Base-by-base conservation (phyloP, 2,113 vertebrate species). In the Ivindomyrus marchei region DNA sequence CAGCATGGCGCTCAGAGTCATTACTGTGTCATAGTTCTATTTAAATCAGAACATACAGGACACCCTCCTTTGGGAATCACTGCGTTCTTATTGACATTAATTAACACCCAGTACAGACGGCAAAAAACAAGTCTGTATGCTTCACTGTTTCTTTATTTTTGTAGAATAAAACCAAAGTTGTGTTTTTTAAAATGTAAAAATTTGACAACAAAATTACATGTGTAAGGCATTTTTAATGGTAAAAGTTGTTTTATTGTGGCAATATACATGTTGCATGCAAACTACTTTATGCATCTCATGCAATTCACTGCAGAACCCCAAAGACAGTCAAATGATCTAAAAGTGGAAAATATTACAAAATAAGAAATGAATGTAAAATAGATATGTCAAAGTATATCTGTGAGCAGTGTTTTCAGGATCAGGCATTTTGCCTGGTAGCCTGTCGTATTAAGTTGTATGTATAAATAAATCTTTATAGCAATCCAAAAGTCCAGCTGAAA, bases 281-380 rank as follows among this genome's bases (percentile, higher is more conserved):
- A 93, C 88, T 87, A 88, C 80, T 90, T 91, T 93, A 96, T 96
- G 93, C 95, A 96, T 39, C 36, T 80, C 15, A n/a, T 42, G 31
- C 36, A 77, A 77, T 77, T 36, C 36, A 77, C 31, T 36, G 36
- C 31, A 17, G 36, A 17, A 77, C 31, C 70, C 70, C 11, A 74
- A 66, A 53, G 52, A 66, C 62, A 27, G n/a, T 70, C 8, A 70
- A 77, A 15, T 77, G 49, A 27, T 56, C 24, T 46, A 49, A 27
- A 21, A 95, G 94, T 95, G 93, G 92, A 91, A 94, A 94, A 95
- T 94, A 93, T 87, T 90, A 11, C 11, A n/a, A 39, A 87, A 87
- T 24, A 52, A 31, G 90, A 92, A 92, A 90, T 92, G 92, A 95
- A 94, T 27, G 62, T 66, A 77, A 77, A 39, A 77, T 19, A 77